phyloP scores from a whole-genome alignment of 2,113 vertebrate genomes.

The Pseudolaguvia tuberculata region DNA sequence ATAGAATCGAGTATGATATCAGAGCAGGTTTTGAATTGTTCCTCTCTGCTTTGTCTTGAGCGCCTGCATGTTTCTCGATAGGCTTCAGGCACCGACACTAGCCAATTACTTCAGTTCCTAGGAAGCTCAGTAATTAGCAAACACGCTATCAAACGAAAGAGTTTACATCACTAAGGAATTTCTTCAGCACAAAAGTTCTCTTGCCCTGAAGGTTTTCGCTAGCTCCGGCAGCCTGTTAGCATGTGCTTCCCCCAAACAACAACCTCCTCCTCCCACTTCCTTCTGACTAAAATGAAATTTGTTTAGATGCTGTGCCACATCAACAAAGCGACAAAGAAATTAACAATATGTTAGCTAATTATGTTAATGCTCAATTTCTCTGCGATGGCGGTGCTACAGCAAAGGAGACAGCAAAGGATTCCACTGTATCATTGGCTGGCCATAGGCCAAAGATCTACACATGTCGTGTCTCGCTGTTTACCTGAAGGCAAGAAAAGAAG shows the following conservation, averaged over 20 bases:
- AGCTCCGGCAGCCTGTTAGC: constrained; percentile 94
- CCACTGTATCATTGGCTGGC: constrained; percentile 86
- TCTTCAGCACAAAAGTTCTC: constrained; percentile 59
- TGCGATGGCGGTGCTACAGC: constrained; percentile 79
- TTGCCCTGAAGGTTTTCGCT: constrained; percentile 90
- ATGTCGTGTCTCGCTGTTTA: constrained; percentile 67
- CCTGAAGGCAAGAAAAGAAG: constrained; percentile 83
- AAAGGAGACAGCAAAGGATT: constrained; percentile 89
- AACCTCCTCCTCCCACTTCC: too few relatives aligned
- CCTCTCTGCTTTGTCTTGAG: constrained; percentile 45
- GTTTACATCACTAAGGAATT: constrained; percentile 75
- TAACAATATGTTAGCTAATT: constrained; percentile 86
- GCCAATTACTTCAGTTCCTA: constrained; percentile 81
- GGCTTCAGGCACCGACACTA: constrained; percentile 89
- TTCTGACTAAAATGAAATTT: constrained; percentile 87
- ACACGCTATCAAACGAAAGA: constrained; percentile 94
- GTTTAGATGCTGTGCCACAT: constrained; percentile 99
- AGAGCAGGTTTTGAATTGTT: constrained; percentile 56
- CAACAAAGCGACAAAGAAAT: constrained; percentile 66
- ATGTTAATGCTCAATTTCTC: constrained; percentile 97
- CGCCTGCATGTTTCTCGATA: constrained; percentile 82
- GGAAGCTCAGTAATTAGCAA: constrained; percentile 97
- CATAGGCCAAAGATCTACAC: constrained; percentile 75
- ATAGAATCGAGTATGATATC: constrained; percentile 71
- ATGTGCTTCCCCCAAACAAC: constrained; percentile 62